Percentiles rank a stretch among this genome's conserved stretches.
Conservation (phyloP, 2,888 invertebrate genomes). For the Hartigia nigra region DNA sequence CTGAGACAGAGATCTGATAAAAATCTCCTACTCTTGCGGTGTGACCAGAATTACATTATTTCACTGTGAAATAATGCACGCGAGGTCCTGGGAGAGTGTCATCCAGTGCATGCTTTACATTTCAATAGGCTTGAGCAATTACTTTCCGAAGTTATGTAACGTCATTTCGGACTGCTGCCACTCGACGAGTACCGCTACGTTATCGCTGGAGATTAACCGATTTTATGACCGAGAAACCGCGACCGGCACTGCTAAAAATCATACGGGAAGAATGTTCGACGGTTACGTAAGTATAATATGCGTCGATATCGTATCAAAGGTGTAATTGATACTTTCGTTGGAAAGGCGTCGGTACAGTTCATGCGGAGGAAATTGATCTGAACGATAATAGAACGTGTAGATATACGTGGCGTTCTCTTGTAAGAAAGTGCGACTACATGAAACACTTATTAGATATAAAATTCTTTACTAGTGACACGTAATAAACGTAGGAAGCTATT, state of each 20-base stretch:
- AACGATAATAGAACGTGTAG: background rate
- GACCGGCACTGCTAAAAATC: background rate
- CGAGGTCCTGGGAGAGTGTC: slow-evolving; percentile 52
- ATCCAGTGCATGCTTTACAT: slow-evolving; percentile 44
- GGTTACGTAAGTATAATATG: background rate
- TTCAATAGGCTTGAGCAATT: slow-evolving; percentile 50
- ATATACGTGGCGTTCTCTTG: background rate
- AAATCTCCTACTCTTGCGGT: slow-evolving; percentile 51
- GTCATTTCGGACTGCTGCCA: slow-evolving; percentile 3
- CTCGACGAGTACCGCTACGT: background rate
- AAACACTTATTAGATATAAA: slow-evolving; percentile 21
- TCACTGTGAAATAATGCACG: slow-evolving; percentile 51
- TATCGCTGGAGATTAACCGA: background rate
- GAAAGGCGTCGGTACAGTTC: background rate
- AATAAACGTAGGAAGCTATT: background rate
- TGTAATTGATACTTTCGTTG: background rate
- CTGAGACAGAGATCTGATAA: slow-evolving; percentile 47
- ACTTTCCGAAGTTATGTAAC: slow-evolving; percentile 35
- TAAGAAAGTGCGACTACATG: slow-evolving; percentile 7
- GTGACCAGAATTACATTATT: slow-evolving; percentile 61
- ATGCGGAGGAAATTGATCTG: background rate
- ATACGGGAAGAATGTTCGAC: background rate
- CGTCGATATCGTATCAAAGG: background rate
- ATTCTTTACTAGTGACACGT: background rate
- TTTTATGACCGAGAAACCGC: background rate